Evolutionary conservation across 2,888 invertebrate species (phyloP).

Genomic region (Brachypalpus laphriformis): DNA sequence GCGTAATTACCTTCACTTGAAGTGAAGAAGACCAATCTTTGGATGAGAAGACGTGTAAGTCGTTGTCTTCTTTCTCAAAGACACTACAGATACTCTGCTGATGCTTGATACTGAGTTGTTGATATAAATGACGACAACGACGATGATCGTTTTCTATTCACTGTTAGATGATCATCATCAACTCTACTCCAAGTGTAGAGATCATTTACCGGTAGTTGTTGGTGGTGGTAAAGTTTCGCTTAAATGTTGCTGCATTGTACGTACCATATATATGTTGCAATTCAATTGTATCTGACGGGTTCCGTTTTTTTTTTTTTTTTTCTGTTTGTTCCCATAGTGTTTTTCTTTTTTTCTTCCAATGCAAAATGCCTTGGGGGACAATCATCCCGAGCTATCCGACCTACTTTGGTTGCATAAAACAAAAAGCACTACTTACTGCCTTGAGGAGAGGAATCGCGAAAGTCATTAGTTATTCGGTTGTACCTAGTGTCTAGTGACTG

Average conservation of each 20-base stretch:
- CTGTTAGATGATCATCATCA: slow-evolving; percentile 65
- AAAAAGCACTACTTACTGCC: slow-evolving; percentile 4
- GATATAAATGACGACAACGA: slow-evolving; percentile 49
- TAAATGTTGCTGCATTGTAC: slow-evolving; percentile 5
- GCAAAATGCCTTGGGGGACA: slow-evolving; percentile 61
- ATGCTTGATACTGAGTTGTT: slow-evolving; percentile 18
- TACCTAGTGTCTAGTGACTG: background rate
- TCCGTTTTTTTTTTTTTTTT: slow-evolving; percentile 44
- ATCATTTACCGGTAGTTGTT: slow-evolving; percentile 47
- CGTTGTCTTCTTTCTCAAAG: slow-evolving; percentile 20
- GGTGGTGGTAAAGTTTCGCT: slow-evolving; percentile 38
- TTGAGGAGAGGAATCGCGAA: slow-evolving; percentile 4
- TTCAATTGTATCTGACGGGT: slow-evolving; percentile 64
- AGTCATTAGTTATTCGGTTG: slow-evolving; percentile 51
- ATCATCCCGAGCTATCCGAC: slow-evolving; percentile 62
- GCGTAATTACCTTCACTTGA: slow-evolving; percentile 50
- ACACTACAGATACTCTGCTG: background rate
- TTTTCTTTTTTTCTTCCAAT: slow-evolving; percentile 19
- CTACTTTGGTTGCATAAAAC: slow-evolving; percentile 48
- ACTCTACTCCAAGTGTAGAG: slow-evolving; percentile 13
- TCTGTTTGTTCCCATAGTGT: slow-evolving; percentile 48
- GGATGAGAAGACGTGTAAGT: background rate
- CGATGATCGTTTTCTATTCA: slow-evolving; percentile 63
- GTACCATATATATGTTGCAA: slow-evolving; percentile 55
- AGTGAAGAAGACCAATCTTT: slow-evolving; percentile 13